Conservation (phyloP, 1,140 invertebrate species). For the Lanistes nyassanus region DNA sequence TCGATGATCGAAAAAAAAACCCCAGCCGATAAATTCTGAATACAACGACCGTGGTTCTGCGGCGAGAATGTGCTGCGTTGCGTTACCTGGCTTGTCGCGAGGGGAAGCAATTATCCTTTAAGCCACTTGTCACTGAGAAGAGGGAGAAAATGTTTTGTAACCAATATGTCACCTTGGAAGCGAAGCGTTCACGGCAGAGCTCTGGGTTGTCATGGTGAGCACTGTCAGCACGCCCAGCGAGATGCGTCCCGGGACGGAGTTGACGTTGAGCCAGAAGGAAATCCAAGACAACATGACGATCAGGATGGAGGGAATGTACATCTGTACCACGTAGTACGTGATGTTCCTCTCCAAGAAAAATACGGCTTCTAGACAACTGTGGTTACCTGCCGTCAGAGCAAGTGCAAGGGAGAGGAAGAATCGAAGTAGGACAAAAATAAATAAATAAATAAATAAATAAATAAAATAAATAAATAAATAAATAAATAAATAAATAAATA, state of each 20-base stretch:
- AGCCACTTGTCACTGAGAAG: too few relatives aligned
- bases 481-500: neutral
- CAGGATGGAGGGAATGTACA: slow-evolving; percentile 62
- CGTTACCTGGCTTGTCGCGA: too few relatives aligned
- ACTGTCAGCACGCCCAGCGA: slow-evolving; percentile 60
- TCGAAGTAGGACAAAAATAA: neutral
- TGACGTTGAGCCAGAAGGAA: slow-evolving; percentile 62
- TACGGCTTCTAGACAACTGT: slow-evolving; percentile 55
- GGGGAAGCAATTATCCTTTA: too few relatives aligned
- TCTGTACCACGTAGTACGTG: slow-evolving; percentile 60
- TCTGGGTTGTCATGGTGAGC: slow-evolving; percentile 61
- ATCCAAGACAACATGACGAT: slow-evolving; percentile 63
- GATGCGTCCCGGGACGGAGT: slow-evolving; percentile 58
- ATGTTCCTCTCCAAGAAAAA: slow-evolving; percentile 55
- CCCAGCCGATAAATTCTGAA: too few relatives aligned
- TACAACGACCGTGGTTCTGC: too few relatives aligned
- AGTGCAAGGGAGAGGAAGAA: neutral
- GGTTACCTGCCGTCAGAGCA: slow-evolving; percentile 47
- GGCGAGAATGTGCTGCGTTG: too few relatives aligned
- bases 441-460: neutral
- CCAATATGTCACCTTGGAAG: slow-evolving; percentile 21
- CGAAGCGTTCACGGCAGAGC: slow-evolving; percentile 35
- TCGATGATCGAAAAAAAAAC: too few relatives aligned
- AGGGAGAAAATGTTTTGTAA: too few relatives aligned
- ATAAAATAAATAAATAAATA: neutral